phyloP scores from a whole-genome alignment of 2,113 vertebrate species.

The Rhinichthys klamathensis region DNA sequence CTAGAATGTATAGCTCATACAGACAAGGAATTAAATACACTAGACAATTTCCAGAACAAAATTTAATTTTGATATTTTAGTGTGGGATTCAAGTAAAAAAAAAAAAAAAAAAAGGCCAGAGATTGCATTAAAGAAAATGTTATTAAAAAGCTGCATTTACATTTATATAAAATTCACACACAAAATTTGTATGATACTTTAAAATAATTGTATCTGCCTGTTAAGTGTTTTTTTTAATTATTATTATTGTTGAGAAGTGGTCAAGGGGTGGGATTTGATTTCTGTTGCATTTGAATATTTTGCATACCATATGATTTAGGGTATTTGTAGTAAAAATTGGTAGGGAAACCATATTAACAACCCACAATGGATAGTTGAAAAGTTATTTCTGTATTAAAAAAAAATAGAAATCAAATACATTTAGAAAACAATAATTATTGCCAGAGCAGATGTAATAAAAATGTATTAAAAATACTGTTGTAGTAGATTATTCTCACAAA shows the following conservation, averaged over 20 bases:
- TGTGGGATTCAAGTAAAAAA: background rate
- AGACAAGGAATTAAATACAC: background rate
- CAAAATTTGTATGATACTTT: too few relatives aligned
- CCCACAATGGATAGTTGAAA: too few relatives aligned
- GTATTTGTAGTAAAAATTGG: background rate
- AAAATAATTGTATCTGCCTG: too few relatives aligned
- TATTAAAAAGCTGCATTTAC: too few relatives aligned
- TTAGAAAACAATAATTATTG: too few relatives aligned
- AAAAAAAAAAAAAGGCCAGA: rapidly evolving
- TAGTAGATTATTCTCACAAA: background rate
- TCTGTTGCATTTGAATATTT: background rate
- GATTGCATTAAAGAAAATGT: too few relatives aligned
- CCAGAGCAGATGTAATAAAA: background rate
- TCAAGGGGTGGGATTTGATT: too few relatives aligned
- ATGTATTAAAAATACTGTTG: background rate
- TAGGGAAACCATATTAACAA: background rate
- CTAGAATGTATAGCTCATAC: background rate
- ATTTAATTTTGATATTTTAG: background rate
- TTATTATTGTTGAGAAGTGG: too few relatives aligned
- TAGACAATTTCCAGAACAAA: background rate
- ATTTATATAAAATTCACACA: too few relatives aligned
- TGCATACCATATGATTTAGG: background rate
- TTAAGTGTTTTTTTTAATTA: too few relatives aligned
- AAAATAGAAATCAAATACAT: too few relatives aligned
- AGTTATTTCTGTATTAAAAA: too few relatives aligned